Conservation (phyloP, 2,888 invertebrate genomes). For the Diaperis boleti region DNA sequence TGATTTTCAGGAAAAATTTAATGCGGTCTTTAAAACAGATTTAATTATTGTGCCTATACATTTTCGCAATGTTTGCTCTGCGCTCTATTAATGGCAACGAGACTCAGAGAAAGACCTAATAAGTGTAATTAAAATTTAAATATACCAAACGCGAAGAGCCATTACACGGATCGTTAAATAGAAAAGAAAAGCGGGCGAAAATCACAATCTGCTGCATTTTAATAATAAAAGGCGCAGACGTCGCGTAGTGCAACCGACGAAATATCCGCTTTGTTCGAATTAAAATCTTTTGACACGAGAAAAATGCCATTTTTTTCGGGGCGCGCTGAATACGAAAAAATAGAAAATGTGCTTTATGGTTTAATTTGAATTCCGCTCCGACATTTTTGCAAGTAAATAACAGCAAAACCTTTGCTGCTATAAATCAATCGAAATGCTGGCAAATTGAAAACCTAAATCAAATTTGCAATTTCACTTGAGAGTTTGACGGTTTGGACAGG, state of each 20-base stretch:
- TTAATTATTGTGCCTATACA: too few species aligned
- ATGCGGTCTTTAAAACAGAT: too few species aligned
- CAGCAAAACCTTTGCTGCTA: constrained; percentile 26
- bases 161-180: constrained; percentile 16
- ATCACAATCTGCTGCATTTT: constrained; percentile 17
- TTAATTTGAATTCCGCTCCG: constrained; percentile 22
- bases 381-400: constrained; percentile 35
- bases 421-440: constrained; percentile 46
- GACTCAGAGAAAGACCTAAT: constrained; percentile 2
- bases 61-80: too few species aligned
- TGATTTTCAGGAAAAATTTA: too few species aligned
- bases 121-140: constrained; percentile 6
- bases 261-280: constrained; percentile 12
- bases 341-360: constrained; percentile 5
- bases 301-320: constrained; percentile 3
- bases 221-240: constrained; percentile 7
- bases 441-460: constrained; percentile 50
- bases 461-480: constrained; percentile 46
- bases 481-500: constrained; percentile 31
- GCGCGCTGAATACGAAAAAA: not conserved
- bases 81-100: too few species aligned
- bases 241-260: constrained; percentile 1
- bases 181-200: constrained; percentile 4
- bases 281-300: constrained; percentile 17
- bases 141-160: not conserved